Evolutionary conservation across 2,797 vertebrate genomes (phyloP), one percentile per base, ranked within the genome.

Genomic region (Xenentodon cancila): DNA sequence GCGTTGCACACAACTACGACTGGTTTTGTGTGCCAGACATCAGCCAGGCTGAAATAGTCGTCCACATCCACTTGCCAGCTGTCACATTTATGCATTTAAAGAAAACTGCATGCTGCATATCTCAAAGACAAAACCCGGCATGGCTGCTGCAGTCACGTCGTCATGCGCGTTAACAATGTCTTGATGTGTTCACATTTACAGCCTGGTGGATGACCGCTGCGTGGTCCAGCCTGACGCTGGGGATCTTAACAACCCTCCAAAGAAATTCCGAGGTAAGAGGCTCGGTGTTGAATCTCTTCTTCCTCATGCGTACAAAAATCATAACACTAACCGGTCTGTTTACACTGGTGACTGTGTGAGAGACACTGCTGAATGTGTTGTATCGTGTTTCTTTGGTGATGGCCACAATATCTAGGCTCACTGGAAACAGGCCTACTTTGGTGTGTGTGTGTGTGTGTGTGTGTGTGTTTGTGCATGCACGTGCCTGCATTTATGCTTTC

Each of bases 191-290:
- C 49, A 0, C 25, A 0, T 76, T 53, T 65, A 11, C 88, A 99
- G 98, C 73, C 92, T 99, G 89, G 98, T 99, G 78, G 98, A 99
- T 82, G 98, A 99, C 72, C 94, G 98, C 30, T 98, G 97, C 71
- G 97, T 99, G 5, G 96, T 99, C n/a, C 97, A 99, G 90, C 98
- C 98, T 27, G 96, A 98, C 70, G 92, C 97, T 0, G 98, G 98
- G 20, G 97, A 99, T 89, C 96, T 99, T 77, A 97, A 94, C 92
- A 99, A 96, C 76, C 98, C 98, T 51, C 98, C 98, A 3, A 99
- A 99, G 92, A 99, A 99, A 88, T 99, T 99, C 90, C 80, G 98
- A 96, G 98, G 98, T 99, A 92, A 94, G 80, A 73, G 8, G 27
- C 60, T 4, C 59, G 30, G 7, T 45, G 46, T 0, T 0, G 2